These are phyloP conservation scores for Drosophila asahinai DNA, from an alignment of 1,140 invertebrate genomes.

Conservation along the genomic window DNA sequence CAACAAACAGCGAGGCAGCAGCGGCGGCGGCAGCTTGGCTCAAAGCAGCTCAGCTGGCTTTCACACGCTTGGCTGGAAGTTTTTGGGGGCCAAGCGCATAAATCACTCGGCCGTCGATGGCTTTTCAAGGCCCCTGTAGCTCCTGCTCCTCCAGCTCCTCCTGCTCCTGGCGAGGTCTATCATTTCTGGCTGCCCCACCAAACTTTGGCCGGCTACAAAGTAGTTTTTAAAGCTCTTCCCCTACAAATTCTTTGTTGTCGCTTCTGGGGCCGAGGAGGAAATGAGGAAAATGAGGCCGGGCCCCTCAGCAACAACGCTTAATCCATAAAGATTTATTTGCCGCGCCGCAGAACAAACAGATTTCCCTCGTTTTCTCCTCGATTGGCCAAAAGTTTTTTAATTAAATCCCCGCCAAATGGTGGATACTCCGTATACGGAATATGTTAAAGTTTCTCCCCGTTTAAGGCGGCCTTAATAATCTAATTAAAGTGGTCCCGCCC, in stretches of 20 bases:
- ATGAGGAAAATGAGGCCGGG: neutral
- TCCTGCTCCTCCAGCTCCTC: neutral
- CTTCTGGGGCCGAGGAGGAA: neutral
- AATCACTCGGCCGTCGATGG: slow-evolving; percentile 65
- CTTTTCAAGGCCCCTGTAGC: neutral
- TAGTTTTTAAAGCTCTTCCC: slow-evolving; percentile 71
- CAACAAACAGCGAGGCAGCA: neutral
- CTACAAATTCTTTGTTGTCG: slow-evolving; percentile 25
- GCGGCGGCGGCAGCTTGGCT: slow-evolving; percentile 15
- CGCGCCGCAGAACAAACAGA: slow-evolving; percentile 55
- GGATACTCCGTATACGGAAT: slow-evolving; percentile 6
- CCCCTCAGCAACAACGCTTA: slow-evolving; percentile 52
- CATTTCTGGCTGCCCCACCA: slow-evolving; percentile 22
- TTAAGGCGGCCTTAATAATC: slow-evolving; percentile 35
- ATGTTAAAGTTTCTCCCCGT: slow-evolving; percentile 38
- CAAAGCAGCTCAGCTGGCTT: slow-evolving; percentile 42
- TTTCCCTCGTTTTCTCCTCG: slow-evolving; percentile 38
- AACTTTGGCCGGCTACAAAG: slow-evolving; percentile 49
- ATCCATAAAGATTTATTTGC: slow-evolving; percentile 79
- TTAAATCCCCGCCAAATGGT: slow-evolving; percentile 55
- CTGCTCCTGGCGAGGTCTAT: slow-evolving; percentile 18
- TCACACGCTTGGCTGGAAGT: slow-evolving; percentile 60
- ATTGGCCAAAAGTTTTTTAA: slow-evolving; percentile 69
- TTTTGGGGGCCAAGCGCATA: slow-evolving; percentile 48
- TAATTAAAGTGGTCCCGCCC: slow-evolving; percentile 36